Evolutionary conservation across 2,113 vertebrate genomes (phyloP), one percentile per base, ranked within the genome.

Genomic region (Cyanistes caeruleus): DNA sequence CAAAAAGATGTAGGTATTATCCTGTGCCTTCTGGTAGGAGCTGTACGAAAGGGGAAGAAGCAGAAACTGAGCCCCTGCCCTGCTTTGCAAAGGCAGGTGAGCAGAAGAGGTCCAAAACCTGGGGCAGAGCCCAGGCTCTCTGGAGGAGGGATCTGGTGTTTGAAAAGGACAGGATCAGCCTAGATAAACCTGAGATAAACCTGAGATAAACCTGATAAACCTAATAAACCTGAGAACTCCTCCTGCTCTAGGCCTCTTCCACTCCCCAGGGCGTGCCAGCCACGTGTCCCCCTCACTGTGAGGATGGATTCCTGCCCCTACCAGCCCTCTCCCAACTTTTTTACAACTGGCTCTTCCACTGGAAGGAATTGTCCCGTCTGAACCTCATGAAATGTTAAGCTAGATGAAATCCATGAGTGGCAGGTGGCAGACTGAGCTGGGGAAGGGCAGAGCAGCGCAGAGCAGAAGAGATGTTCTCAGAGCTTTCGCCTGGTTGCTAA

Each of bases 401-500:
- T 65, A 55, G 84, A 78, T 75, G 70, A 92, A 95, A 90, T 28
- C 31, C 0, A 0, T 79, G 76, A 93, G 51, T 85, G 89, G 74
- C 80, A 94, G 74, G 85, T 93, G 83, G 56, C 84, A 87, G 79
- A 78, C 77, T 82, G 95, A 87, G 58, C 35, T 84, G 77, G 15
- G 74, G 13, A 93, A 88, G 80, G 78, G 52, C 6, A 20, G 78
- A 89, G 27, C 28, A 64, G 31, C 41, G 37, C 18, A 41, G 53
- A 89, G 62, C 33, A 63, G 68, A 39, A n/a, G 84, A 65, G 27
- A 44, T 77, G 63, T 59, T 91, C 75, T 87, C 62, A 78, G 77
- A 72, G 81, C 37, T 87, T 93, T 95, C 0, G 0, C 48, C 59
- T 74, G 63, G 96, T 97, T 97, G 97, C 95, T 92, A 96, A 74